Base-by-base conservation (phyloP, 2,888 invertebrate species). In the Agrochola circellaris region DNA sequence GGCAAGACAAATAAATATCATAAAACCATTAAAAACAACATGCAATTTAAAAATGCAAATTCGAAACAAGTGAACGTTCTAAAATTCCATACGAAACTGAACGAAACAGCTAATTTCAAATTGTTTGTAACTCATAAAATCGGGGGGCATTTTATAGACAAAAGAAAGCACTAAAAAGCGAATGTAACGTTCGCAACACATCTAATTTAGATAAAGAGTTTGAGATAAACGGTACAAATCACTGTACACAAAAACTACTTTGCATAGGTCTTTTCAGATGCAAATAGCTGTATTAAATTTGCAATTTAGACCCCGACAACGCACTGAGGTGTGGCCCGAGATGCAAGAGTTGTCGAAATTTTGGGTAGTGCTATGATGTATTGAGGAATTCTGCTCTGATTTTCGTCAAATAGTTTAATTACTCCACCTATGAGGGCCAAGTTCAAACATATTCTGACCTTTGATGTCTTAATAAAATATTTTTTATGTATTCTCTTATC, bases 221-320 rank as follows among this genome's bases (percentile, higher is more conserved):
- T 90, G 73, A 95, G 95, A 96, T 96, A 96, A 94, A 91, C 90
- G 82, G 92, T 92, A 96, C 96, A 96, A 96, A 96, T 96, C 96
- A 95, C 95, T 91, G 91, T 91, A 90, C 90, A 93, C 92, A 93
- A 94, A 94, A 94, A 94, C 93, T 91, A 90, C 91, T 93, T 92
- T 93, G 92, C 94, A 93, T 92, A 91, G 93, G 94, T 93, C 92
- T 95, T 96, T 96, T 96, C 93, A 94, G 92, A 96, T 96, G 96
- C 96, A 96, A 96, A 96, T 96, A 90, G 93, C 93, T 94, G 95
- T 95, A 95, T 96, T 95, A 95, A 95, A 96, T 96, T 96, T 95
- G 95, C 95, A 95, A 95, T 96, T 96, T 95, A 94, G 94, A 94
- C 94, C 93, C 92, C 92, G 94, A 95, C 95, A 95, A 93, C 92